Evolutionary conservation across 2,113 vertebrate genomes (phyloP).

Genomic region (Gasterosteus aculeatus): DNA sequence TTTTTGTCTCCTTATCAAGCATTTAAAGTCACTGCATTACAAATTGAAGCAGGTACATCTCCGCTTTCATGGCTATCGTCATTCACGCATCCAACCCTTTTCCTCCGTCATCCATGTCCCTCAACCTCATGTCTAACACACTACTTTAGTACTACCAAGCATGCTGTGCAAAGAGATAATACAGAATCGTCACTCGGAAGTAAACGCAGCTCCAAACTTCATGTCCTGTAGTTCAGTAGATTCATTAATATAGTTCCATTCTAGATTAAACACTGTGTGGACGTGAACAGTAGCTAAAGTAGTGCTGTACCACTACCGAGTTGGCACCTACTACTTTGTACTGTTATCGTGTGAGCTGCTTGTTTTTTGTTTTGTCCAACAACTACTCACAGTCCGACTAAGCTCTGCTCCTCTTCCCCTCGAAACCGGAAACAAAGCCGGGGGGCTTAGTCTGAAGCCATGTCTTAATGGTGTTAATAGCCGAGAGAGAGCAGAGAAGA

Average conservation of each 20-base stretch:
- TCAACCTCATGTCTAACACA: conserved; percentile 37
- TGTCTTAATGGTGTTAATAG: conserved; percentile 68
- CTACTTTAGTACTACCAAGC: conserved; percentile 27
- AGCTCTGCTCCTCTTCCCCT: conserved; percentile 59
- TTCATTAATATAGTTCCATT: neutral
- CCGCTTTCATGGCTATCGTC: conserved; percentile 52
- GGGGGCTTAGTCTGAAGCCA: conserved; percentile 53
- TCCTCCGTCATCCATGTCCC: conserved; percentile 16
- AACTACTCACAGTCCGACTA: conserved; percentile 57
- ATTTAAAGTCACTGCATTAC: conserved; percentile 85
- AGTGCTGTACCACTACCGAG: conserved; percentile 41
- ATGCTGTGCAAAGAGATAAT: conserved; percentile 59
- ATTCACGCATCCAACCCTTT: conserved; percentile 16
- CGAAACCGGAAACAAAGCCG: conserved; percentile 64
- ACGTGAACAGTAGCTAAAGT: conserved; percentile 33
- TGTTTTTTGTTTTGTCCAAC: conserved; percentile 44
- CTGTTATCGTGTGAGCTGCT: conserved; percentile 49
- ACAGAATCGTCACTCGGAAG: conserved; percentile 17
- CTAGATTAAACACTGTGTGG: neutral
- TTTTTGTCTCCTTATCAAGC: conserved; percentile 84
- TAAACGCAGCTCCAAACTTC: neutral
- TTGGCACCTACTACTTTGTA: conserved; percentile 55
- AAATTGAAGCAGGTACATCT: conserved; percentile 89
- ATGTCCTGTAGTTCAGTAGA: too few species aligned
- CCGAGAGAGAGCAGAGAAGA: conserved; percentile 15